phyloP scores from a whole-genome alignment of 1,140 invertebrate species.

The Grapholita molesta region DNA sequence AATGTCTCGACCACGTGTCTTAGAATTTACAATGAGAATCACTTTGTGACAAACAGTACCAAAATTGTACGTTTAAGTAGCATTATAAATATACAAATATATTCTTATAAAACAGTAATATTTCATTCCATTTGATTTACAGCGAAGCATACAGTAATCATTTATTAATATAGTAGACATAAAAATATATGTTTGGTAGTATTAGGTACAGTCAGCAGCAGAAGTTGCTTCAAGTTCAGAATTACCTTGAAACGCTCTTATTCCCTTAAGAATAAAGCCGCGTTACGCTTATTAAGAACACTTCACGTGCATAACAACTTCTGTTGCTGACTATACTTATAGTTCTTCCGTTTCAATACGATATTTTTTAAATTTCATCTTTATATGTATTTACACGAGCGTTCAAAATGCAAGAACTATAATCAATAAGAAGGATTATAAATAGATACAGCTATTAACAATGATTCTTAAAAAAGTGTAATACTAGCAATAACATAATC shows the following conservation, averaged over 20 bases:
- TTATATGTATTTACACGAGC: neutral
- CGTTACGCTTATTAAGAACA: too few relatives aligned
- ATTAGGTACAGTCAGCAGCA: too few relatives aligned
- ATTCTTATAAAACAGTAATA: conserved; percentile 37
- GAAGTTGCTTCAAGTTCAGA: too few relatives aligned
- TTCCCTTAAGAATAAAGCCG: too few relatives aligned
- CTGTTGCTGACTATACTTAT: neutral
- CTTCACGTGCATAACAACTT: too few relatives aligned
- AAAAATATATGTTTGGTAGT: neutral
- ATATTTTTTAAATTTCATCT: neutral
- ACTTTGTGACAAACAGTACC: conserved; percentile 32
- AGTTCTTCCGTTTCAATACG: neutral
- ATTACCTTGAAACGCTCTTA: too few relatives aligned
- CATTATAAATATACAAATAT: conserved; percentile 24
- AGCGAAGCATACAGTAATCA: conserved; percentile 21
- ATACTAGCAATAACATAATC: conserved; percentile 34
- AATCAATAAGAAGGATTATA: conserved; percentile 28
- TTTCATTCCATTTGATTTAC: conserved; percentile 25
- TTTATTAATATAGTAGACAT: neutral
- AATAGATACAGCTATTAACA: conserved; percentile 43
- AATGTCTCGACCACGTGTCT: conserved; percentile 23
- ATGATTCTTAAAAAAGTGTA: conserved; percentile 36
- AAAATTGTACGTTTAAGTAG: conserved; percentile 21
- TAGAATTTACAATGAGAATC: conserved; percentile 26
- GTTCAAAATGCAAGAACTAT: neutral